Evolutionary conservation across 1,140 invertebrate species (phyloP).

Genomic region (Chironomus striatipennis): DNA sequence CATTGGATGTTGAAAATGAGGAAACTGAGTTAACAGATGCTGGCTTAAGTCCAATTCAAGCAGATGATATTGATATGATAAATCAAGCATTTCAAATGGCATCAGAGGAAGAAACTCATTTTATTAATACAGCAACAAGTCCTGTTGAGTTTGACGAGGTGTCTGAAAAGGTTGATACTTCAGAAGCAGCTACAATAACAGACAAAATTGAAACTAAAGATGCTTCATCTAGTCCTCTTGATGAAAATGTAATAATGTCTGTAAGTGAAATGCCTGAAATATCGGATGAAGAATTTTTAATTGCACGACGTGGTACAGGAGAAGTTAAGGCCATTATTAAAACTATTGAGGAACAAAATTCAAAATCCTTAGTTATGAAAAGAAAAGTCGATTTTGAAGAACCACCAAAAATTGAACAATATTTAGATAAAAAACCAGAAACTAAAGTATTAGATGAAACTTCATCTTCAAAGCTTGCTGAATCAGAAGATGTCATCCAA

Average conservation of each 20-base stretch:
- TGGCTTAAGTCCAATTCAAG: constrained; percentile 46
- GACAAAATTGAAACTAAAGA: constrained; percentile 43
- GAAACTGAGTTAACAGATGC: constrained; percentile 47
- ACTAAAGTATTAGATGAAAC: constrained; percentile 32
- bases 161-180: constrained; percentile 40
- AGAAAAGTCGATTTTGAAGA: constrained; percentile 26
- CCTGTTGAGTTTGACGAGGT: constrained; percentile 41
- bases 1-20: constrained; percentile 41
- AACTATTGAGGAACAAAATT: constrained; percentile 40
- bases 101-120: constrained; percentile 37
- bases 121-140: constrained; percentile 42
- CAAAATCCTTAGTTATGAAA: constrained; percentile 26
- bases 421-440: constrained; percentile 28
- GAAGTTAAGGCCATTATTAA: constrained; percentile 43
- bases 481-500: constrained; percentile 36
- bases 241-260: constrained; percentile 25
- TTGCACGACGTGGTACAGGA: constrained; percentile 37
- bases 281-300: constrained; percentile 34
- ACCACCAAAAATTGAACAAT: constrained; percentile 27
- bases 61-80: constrained; percentile 39
- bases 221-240: constrained; percentile 42
- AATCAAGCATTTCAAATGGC: constrained; percentile 31
- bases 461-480: constrained; percentile 25
- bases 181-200: constrained; percentile 43
- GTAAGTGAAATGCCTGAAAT: constrained; percentile 16